Base-by-base conservation (phyloP, 1,140 invertebrate genomes). In the Luehdorfia chinensis region DNA sequence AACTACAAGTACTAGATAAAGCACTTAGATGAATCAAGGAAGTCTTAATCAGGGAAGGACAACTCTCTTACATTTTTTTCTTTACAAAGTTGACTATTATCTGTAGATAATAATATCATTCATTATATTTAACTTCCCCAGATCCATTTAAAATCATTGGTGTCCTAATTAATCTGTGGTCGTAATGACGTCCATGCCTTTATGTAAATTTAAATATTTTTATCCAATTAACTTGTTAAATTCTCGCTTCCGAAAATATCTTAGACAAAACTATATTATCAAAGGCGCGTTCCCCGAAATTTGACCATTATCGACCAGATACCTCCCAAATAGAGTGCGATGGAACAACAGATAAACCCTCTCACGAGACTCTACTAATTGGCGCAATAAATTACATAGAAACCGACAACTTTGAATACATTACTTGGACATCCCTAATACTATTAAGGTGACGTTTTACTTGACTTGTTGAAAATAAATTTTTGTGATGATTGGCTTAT, bases 181-280 rank as follows among this genome's bases (percentile, higher is more conserved):
- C 48, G 52, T 69, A 71, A 75, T 73, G 47, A 65, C 61, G 50
- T 60, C 36, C 55, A 59, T 74, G 70, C 67, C 48, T 56, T 39
- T 56, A 37, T 54, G 55, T 66, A 71, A 75, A 69, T 66, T 66
- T 33, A 50, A 75, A 79, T 75, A 76, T 67, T 69, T 84, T 50
- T 48, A 71, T 48, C 79, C 83, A 86, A 86, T 84, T 83, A 84
- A 83, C 78, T 81, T 77, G 76, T 83, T 70, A 83, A 69, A 83
- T 80, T 84, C 78, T 83, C 75, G 79, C 79, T 80, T 75, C 77
- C 69, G 72, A 76, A 84, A 77, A 78, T 72, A 64, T 66, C 67
- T 73, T 59, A 66, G 59, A 47, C 49, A 61, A 63, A 63, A 56
- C 58, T 61, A 60, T 21, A 46, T 55, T 60, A 61, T 67, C 64